Conservation (phyloP, 2,113 vertebrate species). For the Poeciliopsis turrubarensis region DNA sequence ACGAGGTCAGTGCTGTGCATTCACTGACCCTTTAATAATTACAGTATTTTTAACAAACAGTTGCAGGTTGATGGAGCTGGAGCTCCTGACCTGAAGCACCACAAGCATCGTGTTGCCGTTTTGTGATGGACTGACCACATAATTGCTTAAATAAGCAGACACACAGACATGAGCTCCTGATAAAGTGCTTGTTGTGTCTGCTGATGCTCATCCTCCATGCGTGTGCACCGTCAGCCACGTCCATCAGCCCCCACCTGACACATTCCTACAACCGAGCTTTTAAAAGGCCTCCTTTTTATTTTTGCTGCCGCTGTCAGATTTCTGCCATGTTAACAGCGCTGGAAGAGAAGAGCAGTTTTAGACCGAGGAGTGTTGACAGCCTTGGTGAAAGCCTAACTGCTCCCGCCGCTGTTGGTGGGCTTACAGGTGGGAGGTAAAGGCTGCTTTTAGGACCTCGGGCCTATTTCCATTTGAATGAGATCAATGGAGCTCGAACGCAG, state of each 20-base stretch:
- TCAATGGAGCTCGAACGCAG: constrained; percentile 42
- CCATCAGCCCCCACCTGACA: neutral
- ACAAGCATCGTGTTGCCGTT: neutral
- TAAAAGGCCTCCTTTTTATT: neutral
- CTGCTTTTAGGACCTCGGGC: constrained; percentile 18
- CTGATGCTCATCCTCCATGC: neutral
- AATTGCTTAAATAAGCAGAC: constrained; percentile 10
- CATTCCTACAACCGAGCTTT: neutral
- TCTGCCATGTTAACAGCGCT: constrained; percentile 1
- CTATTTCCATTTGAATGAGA: constrained; percentile 41
- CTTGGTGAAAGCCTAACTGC: constrained; percentile 16
- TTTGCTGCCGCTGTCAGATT: neutral
- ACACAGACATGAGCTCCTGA: neutral
- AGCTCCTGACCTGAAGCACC: constrained; percentile 1
- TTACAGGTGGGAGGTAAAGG: constrained; percentile 19
- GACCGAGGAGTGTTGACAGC: neutral
- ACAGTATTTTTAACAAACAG: neutral
- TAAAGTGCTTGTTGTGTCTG: constrained; percentile 1
- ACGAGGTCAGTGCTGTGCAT: too few relatives aligned
- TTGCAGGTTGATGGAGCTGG: neutral
- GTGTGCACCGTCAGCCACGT: neutral
- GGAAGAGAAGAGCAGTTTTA: neutral
- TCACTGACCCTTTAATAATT: constrained; percentile 1
- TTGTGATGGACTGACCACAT: constrained; percentile 8
- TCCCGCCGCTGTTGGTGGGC: constrained; percentile 2